Conservation (phyloP, 2,113 vertebrate genomes). For the Tangachromis dhanisi region DNA sequence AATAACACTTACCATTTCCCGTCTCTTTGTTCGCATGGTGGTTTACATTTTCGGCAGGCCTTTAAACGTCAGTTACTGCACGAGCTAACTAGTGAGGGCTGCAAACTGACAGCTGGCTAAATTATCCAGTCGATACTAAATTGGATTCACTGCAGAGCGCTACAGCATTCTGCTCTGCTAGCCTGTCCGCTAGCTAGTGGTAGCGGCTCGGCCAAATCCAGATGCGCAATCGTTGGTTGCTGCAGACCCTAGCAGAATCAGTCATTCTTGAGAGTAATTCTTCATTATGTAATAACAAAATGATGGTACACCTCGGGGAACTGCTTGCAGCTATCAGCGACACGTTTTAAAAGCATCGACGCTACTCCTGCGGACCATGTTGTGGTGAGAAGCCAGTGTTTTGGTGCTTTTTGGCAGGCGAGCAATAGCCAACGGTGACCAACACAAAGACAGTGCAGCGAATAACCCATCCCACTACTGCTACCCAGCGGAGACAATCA, state of each 20-base stretch:
- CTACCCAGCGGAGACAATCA: slow-evolving; percentile 25
- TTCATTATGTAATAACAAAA: neutral
- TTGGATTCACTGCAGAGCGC: neutral
- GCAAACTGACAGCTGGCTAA: neutral
- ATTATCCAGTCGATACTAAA: neutral
- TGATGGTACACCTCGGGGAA: rapidly evolving
- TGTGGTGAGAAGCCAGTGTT: slow-evolving; percentile 14
- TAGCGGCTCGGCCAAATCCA: slow-evolving; percentile 35
- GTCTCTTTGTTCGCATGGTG: slow-evolving; percentile 45
- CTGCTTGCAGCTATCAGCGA: neutral
- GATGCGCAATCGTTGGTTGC: slow-evolving; percentile 45
- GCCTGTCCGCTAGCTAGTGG: neutral
- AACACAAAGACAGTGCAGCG: slow-evolving; percentile 41
- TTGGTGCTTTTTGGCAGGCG: slow-evolving; percentile 5
- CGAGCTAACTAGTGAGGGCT: neutral
- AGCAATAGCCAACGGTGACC: slow-evolving; percentile 8
- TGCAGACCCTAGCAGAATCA: neutral
- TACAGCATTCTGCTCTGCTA: neutral
- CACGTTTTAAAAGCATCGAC: neutral
- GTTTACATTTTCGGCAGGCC: slow-evolving; percentile 51
- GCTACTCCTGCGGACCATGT: neutral
- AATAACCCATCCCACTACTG: neutral
- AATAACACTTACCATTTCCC: slow-evolving; percentile 52
- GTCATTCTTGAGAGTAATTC: neutral
- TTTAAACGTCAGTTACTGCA: neutral